Evolutionary conservation across 2,113 vertebrate species (phyloP).

Genomic region (Sula dactylatra): DNA sequence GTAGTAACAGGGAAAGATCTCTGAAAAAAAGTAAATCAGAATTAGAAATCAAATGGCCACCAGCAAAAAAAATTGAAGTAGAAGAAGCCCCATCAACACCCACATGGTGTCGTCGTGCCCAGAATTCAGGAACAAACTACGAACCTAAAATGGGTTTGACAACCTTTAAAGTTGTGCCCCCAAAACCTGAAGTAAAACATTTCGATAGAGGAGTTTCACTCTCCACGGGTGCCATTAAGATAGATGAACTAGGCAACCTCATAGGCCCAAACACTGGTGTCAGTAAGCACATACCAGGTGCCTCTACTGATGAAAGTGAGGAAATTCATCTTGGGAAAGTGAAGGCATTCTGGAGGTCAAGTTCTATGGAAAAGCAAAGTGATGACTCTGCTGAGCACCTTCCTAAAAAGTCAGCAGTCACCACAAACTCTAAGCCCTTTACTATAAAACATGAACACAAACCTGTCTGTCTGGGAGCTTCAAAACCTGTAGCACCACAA

Average conservation of each 20-base stretch:
- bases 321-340: constrained; percentile 75
- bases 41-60: not conserved
- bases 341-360: constrained; percentile 85
- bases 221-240: constrained; percentile 85
- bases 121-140: constrained; percentile 65
- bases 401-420: not conserved
- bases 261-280: constrained; percentile 50
- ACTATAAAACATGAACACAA: constrained; percentile 2
- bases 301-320: constrained; percentile 32
- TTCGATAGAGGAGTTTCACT: constrained; percentile 68
- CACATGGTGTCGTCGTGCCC: constrained; percentile 46
- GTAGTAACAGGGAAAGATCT: not conserved
- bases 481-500: not conserved
- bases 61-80: not conserved
- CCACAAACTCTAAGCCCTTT: constrained; percentile 4
- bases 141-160: constrained; percentile 86
- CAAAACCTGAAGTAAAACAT: constrained; percentile 76
- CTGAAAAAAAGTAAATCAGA: not conserved
- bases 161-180: constrained; percentile 91
- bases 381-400: constrained; percentile 31
- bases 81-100: constrained; percentile 2
- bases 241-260: constrained; percentile 93
- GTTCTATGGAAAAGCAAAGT: constrained; percentile 65
- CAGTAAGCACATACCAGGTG: constrained; percentile 25
- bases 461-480: not conserved